Evolutionary conservation across 1,140 invertebrate genomes (phyloP), one percentile per base, ranked within the genome.

Genomic region (Macrosteles quadrilineatus): DNA sequence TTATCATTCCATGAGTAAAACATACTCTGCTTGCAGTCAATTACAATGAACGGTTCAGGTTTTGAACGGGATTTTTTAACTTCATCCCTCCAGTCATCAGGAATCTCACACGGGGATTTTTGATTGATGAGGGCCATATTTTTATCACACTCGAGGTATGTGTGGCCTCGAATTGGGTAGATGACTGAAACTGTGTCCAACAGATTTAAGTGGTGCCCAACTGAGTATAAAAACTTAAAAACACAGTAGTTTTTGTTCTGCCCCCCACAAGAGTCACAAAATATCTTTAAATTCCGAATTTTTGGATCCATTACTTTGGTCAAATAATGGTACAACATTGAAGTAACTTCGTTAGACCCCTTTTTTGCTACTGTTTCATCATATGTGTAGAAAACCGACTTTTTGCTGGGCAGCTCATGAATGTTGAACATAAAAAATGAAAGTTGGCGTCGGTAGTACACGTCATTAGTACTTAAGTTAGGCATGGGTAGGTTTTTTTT

Each of bases 1-100:
- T 45, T 55, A 11, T 68, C 45, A 25, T 57, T 69, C 68, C 68
- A 70, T 63, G 29, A 50, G 45, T 40, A 27, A 55, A 72, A 72
- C 32, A 70, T 67, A 17, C 70, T 29, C 50, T 72, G 47, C 21
- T 32, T 12, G 53, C 71, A 70, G 45, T 63, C 25, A 29, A 69
- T 12, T 40, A 72, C 71, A 64, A 45, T 25, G 45, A 74, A 76
- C 11, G 74, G 74, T 17, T 69, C 70, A 47, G 72, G 72, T 62
- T 73, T 71, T 19, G 36, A 45, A 23, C 70, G n/a, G 40, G 70
- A 29, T 32, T 68, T 68, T 63, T 67, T 45, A 40, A 73, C 64
- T 55, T 64, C 57, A 30, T 72, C 64, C 31, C 45, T 53, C 64
- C 68, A 72, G 19, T 67, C 55, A 27, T 68, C 40, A 31, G 55